A percentile compares a stretch with the other conserved stretches of the same genome.
Conservation (phyloP, 2,888 invertebrate species). For the Hyposoter dolosus region DNA sequence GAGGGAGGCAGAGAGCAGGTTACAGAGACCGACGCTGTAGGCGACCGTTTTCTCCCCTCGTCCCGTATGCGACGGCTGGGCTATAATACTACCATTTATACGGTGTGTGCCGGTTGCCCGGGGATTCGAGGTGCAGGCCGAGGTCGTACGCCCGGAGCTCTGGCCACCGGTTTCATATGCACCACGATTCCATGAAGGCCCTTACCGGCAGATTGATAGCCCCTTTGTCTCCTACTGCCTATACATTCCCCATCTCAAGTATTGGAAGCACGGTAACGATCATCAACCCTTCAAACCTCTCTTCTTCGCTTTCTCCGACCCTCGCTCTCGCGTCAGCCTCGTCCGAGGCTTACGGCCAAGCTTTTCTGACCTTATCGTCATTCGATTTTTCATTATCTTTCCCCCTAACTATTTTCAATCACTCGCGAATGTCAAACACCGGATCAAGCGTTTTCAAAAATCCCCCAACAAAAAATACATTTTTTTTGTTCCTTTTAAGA, state of each 20-base stretch:
- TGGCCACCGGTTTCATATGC: constrained; percentile 71
- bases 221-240: constrained; percentile 65
- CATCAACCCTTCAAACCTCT: constrained; percentile 12
- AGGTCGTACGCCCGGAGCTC: constrained; percentile 65
- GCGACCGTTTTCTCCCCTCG: constrained; percentile 55
- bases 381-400: background rate
- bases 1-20: constrained; percentile 57
- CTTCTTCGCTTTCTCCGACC: background rate
- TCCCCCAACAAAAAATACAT: background rate
- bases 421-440: background rate
- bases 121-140: constrained; percentile 67
- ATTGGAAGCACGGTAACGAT: constrained; percentile 40
- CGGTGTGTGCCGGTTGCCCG: constrained; percentile 71
- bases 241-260: constrained; percentile 68
- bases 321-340: background rate
- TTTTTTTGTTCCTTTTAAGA: background rate
- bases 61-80: constrained; percentile 69
- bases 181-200: constrained; percentile 67
- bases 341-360: background rate
- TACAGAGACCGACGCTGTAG: constrained; percentile 59
- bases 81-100: constrained; percentile 81
- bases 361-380: background rate
- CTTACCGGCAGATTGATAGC: constrained; percentile 72
- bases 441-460: background rate
- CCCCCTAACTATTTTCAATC: background rate